Percentiles rank a stretch among this genome's conserved stretches.
phyloP scores from a whole-genome alignment of 1,140 invertebrate species.

The Eriocheir sinensis region DNA sequence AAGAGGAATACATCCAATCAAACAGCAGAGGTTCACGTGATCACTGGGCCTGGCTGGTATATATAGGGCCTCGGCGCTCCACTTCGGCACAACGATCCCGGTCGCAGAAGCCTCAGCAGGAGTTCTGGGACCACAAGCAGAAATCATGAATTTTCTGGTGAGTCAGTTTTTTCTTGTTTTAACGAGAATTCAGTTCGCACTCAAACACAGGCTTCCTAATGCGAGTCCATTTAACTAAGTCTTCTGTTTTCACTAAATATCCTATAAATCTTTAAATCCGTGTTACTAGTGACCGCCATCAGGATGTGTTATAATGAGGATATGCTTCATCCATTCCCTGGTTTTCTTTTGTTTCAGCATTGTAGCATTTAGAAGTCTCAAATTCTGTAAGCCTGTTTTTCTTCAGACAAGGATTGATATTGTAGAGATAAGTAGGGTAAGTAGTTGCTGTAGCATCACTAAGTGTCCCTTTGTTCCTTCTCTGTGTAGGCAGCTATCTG shows the following conservation, averaged over 20 bases:
- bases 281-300: neutral
- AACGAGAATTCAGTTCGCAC: neutral
- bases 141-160: conserved; percentile 50
- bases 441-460: neutral
- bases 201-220: neutral
- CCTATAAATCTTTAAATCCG: neutral
- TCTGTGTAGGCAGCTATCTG: conserved; percentile 67
- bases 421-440: too few relatives aligned
- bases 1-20: neutral
- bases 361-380: too few relatives aligned
- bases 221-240: neutral
- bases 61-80: neutral
- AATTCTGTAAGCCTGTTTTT: too few relatives aligned
- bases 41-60: neutral
- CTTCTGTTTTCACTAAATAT: neutral
- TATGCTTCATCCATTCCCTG: neutral
- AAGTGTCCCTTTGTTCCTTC: neutral
- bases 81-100: conserved; percentile 29
- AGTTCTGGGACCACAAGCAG: conserved; percentile 35
- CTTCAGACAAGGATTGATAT: too few relatives aligned
- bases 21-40: conserved; percentile 9
- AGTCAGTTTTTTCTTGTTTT: neutral
- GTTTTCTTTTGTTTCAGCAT: too few relatives aligned
- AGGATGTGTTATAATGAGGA: neutral
- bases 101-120: neutral